Conservation (phyloP, 2,113 vertebrate genomes). For the Leptosomus discolor region DNA sequence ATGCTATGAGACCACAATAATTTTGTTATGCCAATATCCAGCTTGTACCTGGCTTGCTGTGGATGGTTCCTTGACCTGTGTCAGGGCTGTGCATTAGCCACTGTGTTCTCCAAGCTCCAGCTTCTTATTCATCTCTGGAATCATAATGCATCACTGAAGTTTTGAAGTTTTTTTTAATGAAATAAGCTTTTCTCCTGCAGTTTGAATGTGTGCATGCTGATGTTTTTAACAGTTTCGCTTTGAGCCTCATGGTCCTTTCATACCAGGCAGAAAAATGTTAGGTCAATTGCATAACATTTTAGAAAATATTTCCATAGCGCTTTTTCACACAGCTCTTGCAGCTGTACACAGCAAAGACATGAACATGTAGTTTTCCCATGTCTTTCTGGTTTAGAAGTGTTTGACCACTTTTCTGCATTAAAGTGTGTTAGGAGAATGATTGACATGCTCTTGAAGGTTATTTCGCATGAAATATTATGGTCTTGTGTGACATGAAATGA, state of each 20-base stretch:
- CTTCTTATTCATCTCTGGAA: not conserved
- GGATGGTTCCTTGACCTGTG: not conserved
- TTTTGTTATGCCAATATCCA: not conserved
- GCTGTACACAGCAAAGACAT: not conserved
- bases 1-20: not conserved
- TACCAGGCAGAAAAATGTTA: not conserved
- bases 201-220: not conserved
- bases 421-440: not conserved
- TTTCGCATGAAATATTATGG: not conserved
- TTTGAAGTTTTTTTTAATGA: not conserved
- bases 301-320: not conserved
- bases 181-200: not conserved
- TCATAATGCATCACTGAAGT: not conserved
- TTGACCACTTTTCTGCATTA: not conserved
- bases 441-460: not conserved
- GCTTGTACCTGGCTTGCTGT: not conserved
- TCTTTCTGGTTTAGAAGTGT: not conserved
- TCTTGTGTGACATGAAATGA: slow-evolving; percentile 2
- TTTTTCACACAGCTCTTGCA: not conserved
- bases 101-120: not conserved
- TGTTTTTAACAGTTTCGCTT: not conserved
- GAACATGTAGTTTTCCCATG: not conserved
- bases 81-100: not conserved
- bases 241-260: not conserved
- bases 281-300: not conserved